Evolutionary conservation across 1,140 invertebrate species (phyloP).

Genomic region (Geopemphigus sp.): DNA sequence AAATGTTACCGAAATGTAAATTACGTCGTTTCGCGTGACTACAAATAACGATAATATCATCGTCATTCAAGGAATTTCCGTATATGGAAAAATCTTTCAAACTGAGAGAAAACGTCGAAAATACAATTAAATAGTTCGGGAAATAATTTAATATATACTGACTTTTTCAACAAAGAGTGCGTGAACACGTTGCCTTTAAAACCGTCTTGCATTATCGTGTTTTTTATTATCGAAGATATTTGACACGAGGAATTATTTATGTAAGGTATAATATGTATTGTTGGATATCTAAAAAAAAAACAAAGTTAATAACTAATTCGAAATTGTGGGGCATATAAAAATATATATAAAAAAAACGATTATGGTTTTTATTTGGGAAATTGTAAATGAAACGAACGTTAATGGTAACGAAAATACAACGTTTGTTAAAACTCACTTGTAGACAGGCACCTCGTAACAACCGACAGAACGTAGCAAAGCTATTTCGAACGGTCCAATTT

Average conservation of each 20-base stretch:
- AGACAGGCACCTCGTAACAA: background rate
- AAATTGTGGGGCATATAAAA: too few species aligned
- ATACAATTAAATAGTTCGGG: background rate
- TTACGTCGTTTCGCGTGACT: background rate
- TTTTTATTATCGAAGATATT: background rate
- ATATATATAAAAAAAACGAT: too few species aligned
- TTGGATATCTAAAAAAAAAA: constrained; percentile 21
- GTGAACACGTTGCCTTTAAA: background rate
- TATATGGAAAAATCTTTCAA: background rate
- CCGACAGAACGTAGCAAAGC: constrained; percentile 17
- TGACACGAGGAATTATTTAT: background rate
- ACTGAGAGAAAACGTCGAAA: background rate
- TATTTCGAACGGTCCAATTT: constrained; percentile 10
- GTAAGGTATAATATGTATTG: constrained; percentile 12
- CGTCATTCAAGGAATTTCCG: background rate
- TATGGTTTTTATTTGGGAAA: too few species aligned
- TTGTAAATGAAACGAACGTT: too few species aligned
- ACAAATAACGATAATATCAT: constrained; percentile 5
- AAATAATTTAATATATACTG: constrained; percentile 1
- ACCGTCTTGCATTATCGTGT: background rate
- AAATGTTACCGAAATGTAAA: background rate
- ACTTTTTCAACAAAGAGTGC: background rate
- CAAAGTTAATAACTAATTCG: background rate
- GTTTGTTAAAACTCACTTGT: background rate
- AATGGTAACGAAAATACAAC: too few species aligned